Base-by-base conservation (phyloP, 2,113 vertebrate genomes). In the Sisor rabdophorus region DNA sequence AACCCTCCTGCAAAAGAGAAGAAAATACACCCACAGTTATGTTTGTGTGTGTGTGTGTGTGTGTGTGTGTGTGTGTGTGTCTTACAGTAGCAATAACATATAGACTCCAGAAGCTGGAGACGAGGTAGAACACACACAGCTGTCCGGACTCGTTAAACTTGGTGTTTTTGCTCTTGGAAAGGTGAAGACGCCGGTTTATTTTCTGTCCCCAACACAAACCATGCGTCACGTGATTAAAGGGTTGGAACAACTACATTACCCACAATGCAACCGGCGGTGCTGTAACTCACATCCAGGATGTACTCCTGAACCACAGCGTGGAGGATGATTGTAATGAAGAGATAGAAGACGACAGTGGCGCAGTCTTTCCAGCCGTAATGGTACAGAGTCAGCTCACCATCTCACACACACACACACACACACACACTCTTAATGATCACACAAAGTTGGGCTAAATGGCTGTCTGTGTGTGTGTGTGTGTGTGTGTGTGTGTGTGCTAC, bases 131-230 rank as follows among this genome's bases (percentile, higher is more conserved):
- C 68, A 95, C 93, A 8, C 95, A 93, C 86, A 99, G 90, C 85
- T 99, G 97, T 65, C 97, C 97, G 0, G 96, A 98, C 80, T 99
- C 97, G 13, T 98, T 98, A 82, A 99, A 98, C 87, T 98, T 98
- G 79, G 93, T 97, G 84, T 98, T 97, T 79, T 98, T 99, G 86
- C 96, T 95, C 86, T 98, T 99, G 70, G 97, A 99, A 70, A 99
- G 95, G 84, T 98, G 96, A 76, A 99, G 95, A n/a, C 96, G 93
- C 73, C 95, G 90, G 92, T 94, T 98, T 83, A 98, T 93, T 93
- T 96, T 99, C 97, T 99, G 82, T 72, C 80, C 11, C 8, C 32
- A 81, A 75, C 70, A 78, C 48, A 64, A 55, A 20, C 32, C 1
- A 47, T 10, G 47, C 24, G 24, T 2, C 9, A 69, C 5, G 24